Evolutionary conservation across 2,888 invertebrate species (phyloP), one percentile per base, ranked within the genome.

Genomic region (Pseudoips prasinana): DNA sequence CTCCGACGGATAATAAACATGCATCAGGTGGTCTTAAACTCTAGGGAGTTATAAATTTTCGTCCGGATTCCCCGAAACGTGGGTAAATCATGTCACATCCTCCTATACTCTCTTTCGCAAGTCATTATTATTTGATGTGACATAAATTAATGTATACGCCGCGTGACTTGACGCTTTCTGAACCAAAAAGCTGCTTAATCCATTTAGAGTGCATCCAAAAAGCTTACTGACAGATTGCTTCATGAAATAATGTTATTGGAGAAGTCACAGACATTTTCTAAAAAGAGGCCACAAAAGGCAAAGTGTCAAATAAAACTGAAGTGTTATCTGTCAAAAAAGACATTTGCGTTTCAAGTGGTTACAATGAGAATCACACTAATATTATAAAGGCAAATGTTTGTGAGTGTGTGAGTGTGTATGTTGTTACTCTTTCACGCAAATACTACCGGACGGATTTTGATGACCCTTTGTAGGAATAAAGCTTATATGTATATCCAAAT

Each of bases 111-210:
- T 38, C 25, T 62, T 69, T 67, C 45, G 68, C 73, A 64, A 73
- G 60, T 74, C 74, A 75, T 50, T 42, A 43, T 47, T 49, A 41
- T 55, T 52, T 41, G 29, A 49, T 53, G 42, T 51, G 46, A 58
- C 57, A 52, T 37, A 47, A 51, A 56, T 3, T 52, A 47, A 52
- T 39, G 47, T 54, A 52, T 39, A 56, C 50, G 24, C 39, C 36
- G 41, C 56, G 63, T 80, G 78, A 82, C 68, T 59, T 39, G 54
- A 66, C 66, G 59, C 41, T 52, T 74, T 48, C 47, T 63, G 59
- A 61, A 50, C 53, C 45, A 32, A 30, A 29, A 43, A 64, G 62
- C 68, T 67, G 64, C 59, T 64, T 64, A 66, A 69, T 52, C 50
- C 46, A 70, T 67, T 70, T 58, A 70, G 69, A 78, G 60, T 38